phyloP scores from a whole-genome alignment of 1,140 invertebrate genomes.

The Trichonephila clavipes region DNA sequence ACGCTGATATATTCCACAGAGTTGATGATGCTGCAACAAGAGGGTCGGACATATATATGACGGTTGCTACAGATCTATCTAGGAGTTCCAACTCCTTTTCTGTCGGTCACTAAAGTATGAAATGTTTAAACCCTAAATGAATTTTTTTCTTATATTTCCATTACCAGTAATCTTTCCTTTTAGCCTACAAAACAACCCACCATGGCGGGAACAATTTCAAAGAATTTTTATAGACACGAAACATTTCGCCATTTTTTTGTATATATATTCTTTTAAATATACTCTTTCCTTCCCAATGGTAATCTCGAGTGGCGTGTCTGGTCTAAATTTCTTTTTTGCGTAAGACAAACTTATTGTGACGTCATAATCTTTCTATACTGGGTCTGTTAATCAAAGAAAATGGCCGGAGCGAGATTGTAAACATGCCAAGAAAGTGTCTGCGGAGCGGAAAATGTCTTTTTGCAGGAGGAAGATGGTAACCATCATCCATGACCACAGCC shows the following conservation, averaged over 20 bases:
- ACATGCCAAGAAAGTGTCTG: conserved; percentile 19
- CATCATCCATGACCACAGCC: conserved; percentile 14
- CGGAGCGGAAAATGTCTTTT: conserved; percentile 52
- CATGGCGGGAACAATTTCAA: conserved; percentile 50
- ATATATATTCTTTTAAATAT: conserved; percentile 4
- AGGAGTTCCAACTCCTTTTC: not conserved
- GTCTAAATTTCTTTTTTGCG: not conserved
- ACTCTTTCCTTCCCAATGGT: not conserved
- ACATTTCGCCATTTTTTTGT: conserved; percentile 1
- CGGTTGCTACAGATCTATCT: not conserved
- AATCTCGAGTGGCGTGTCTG: not conserved
- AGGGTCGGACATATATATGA: not conserved
- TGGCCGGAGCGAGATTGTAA: not conserved
- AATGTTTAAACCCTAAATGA: conserved; percentile 8
- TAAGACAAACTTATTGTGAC: conserved; percentile 29
- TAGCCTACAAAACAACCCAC: conserved; percentile 54
- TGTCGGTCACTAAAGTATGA: not conserved
- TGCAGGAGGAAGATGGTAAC: not conserved
- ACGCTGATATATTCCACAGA: not conserved
- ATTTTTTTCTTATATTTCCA: conserved; percentile 56
- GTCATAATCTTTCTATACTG: not conserved
- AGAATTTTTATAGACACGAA: conserved; percentile 35
- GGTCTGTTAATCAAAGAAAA: conserved; percentile 45
- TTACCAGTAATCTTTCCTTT: conserved; percentile 18
- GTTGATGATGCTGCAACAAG: not conserved